Conservation (phyloP, 2,113 vertebrate species). For the Abramis brama region DNA sequence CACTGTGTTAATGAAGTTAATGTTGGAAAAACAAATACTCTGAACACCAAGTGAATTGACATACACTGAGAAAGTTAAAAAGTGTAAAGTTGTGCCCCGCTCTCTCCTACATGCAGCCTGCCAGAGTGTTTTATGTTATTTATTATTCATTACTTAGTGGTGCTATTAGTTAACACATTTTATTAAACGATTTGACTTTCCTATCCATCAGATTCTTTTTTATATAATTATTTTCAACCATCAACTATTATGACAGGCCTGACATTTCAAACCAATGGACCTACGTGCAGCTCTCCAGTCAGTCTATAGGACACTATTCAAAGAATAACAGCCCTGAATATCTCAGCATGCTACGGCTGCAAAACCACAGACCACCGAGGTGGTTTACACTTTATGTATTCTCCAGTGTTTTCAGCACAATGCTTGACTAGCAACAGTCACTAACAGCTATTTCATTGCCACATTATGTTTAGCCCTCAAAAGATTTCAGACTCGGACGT, state of each 20-base stretch:
- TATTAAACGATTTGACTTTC: slow-evolving; percentile 4
- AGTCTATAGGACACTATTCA: background rate
- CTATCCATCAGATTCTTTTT: slow-evolving; percentile 13
- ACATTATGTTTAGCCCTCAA: background rate
- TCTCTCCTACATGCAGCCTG: too few species aligned
- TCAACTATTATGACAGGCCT: slow-evolving; percentile 28
- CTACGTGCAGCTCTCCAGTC: background rate
- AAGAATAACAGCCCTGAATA: slow-evolving; percentile 14
- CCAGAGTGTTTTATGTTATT: background rate
- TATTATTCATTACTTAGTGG: background rate
- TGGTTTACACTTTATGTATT: background rate
- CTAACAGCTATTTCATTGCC: background rate
- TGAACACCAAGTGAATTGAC: too few species aligned
- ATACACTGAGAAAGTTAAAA: too few species aligned
- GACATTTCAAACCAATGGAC: slow-evolving; percentile 20
- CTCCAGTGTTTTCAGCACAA: background rate
- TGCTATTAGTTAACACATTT: slow-evolving; percentile 1
- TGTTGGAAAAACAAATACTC: too few species aligned
- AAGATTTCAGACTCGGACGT: background rate
- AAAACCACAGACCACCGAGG: background rate
- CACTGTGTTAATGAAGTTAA: too few species aligned
- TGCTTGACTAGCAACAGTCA: slow-evolving; percentile 1
- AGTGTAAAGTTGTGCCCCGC: too few species aligned
- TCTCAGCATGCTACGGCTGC: background rate
- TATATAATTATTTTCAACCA: slow-evolving; percentile 5